These are phyloP conservation scores for Phalacrocorax carbo DNA, from an alignment of 2,113 vertebrate species.

Conservation along the genomic window DNA sequence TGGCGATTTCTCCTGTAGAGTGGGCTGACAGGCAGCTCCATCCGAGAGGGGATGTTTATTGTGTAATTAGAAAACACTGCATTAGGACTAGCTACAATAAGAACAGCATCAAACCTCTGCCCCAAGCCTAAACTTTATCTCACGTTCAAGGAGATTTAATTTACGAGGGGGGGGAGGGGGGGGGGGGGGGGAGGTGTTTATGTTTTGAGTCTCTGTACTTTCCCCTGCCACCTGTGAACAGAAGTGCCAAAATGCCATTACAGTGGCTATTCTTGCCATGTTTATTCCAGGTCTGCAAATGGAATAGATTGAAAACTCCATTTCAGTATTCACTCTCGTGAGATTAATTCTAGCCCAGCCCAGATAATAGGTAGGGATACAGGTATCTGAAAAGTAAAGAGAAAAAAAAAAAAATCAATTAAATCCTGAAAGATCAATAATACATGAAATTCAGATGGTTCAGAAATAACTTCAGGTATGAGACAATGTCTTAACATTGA, in stretches of 20 bases:
- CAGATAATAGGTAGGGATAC: neutral
- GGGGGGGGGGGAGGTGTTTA: fast-evolving
- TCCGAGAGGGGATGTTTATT: neutral
- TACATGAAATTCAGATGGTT: neutral
- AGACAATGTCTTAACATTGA: neutral
- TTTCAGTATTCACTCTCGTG: neutral
- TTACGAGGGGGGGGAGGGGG: neutral
- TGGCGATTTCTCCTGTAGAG: neutral
- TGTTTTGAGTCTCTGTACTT: neutral
- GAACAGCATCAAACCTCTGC: neutral
- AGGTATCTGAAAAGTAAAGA: neutral
- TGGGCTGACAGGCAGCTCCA: conserved; percentile 15
- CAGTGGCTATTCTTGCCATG: neutral
- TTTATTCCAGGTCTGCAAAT: neutral
- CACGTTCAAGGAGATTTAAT: neutral
- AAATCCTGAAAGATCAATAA: neutral
- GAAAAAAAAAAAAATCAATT: neutral
- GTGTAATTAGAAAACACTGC: neutral
- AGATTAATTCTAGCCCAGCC: neutral
- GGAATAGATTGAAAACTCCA: neutral
- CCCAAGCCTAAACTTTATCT: neutral
- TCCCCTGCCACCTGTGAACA: neutral
- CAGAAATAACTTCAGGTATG: neutral
- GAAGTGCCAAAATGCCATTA: neutral
- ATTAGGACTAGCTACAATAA: neutral